Evolutionary conservation across 2,113 vertebrate species (phyloP).

Genomic region (Marmota monax): DNA sequence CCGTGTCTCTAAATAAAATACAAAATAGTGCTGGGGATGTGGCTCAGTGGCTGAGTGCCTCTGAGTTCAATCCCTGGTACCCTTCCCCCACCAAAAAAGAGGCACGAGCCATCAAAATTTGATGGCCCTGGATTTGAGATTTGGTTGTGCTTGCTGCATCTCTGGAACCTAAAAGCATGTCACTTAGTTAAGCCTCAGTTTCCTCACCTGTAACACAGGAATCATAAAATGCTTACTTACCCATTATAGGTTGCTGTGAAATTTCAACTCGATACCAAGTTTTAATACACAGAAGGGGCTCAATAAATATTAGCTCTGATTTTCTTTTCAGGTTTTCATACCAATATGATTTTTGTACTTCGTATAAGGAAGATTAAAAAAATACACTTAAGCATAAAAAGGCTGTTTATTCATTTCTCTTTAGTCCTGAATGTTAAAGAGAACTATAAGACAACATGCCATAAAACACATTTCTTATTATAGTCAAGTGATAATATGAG

Average conservation of each 20-base stretch:
- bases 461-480: neutral
- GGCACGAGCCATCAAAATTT: neutral
- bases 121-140: neutral
- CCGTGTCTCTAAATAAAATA: too few species aligned
- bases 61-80: too few species aligned
- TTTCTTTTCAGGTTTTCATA: slow-evolving; percentile 44
- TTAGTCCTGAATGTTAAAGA: neutral
- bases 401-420: neutral
- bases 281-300: neutral
- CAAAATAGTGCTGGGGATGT: too few species aligned
- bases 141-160: neutral
- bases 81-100: too few species aligned
- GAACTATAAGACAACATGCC: neutral
- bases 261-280: slow-evolving; percentile 4
- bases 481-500: slow-evolving; percentile 4
- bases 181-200: neutral
- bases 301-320: neutral
- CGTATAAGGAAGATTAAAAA: slow-evolving; percentile 33
- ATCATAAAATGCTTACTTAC: neutral
- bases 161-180: neutral
- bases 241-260: neutral
- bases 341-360: neutral
- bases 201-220: neutral
- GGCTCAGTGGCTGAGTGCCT: too few species aligned
- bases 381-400: neutral